phyloP scores from a whole-genome alignment of 2,797 vertebrate genomes.

The Scyliorhinus canicula region DNA sequence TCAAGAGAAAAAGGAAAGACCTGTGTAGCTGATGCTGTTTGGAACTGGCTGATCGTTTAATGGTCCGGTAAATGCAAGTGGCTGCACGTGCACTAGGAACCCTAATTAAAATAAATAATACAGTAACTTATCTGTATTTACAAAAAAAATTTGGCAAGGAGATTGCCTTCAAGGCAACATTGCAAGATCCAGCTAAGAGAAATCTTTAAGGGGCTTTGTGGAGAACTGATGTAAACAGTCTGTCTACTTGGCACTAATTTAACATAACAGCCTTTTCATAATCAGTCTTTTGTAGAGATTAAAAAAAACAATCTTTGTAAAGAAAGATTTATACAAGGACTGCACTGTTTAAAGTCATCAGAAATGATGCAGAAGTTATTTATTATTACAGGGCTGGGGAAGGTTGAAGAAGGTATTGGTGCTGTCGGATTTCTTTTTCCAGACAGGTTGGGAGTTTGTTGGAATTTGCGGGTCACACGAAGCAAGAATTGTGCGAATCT shows the following conservation, averaged over 20 bases:
- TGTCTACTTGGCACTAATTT: conserved; percentile 28
- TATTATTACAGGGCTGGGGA: not conserved
- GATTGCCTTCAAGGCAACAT: conserved; percentile 22
- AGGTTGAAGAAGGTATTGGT: not conserved
- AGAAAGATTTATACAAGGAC: conserved; percentile 29
- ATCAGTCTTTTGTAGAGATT: conserved; percentile 34
- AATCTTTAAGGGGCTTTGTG: conserved; percentile 19
- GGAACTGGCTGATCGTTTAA: not conserved
- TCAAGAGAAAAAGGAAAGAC: not conserved
- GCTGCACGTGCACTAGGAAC: conserved; percentile 11
- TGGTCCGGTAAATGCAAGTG: not conserved
- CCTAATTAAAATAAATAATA: conserved; percentile 32
- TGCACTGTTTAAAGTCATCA: conserved; percentile 27
- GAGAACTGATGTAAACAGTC: conserved; percentile 23
- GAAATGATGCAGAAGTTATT: conserved; percentile 10
- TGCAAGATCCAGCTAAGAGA: conserved; percentile 16
- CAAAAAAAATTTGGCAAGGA: conserved; percentile 19
- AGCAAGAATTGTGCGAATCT: not conserved
- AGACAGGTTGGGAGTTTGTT: not conserved
- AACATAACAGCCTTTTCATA: conserved; percentile 18
- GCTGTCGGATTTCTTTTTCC: not conserved
- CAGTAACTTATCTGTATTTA: conserved; percentile 27
- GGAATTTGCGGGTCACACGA: not conserved
- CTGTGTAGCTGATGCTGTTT: not conserved
- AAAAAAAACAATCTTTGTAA: not conserved